Conservation (phyloP, 2,888 invertebrate species). For the Drosophila anomalata region DNA sequence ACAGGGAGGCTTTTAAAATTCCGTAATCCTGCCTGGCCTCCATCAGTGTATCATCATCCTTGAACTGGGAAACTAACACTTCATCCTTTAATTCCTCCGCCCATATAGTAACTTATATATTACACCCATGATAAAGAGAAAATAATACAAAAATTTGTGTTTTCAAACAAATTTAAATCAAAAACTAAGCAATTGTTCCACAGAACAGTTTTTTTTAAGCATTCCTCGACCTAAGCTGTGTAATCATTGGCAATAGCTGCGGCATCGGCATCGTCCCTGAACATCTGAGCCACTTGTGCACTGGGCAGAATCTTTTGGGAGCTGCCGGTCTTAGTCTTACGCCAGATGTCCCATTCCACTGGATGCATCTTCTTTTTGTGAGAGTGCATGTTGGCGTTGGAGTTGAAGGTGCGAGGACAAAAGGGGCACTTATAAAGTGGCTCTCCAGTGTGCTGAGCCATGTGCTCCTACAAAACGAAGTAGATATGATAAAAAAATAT, state of each 20-base stretch:
- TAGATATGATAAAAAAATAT: background rate
- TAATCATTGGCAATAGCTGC: conserved; percentile 69
- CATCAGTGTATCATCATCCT: too few species aligned
- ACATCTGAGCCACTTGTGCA: conserved; percentile 73
- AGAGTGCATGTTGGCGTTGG: conserved; percentile 83
- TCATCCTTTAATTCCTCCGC: too few species aligned
- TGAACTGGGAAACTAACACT: too few species aligned
- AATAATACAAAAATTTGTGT: conserved; percentile 16
- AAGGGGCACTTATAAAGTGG: conserved; percentile 82
- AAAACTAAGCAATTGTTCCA: conserved; percentile 24
- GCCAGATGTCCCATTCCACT: conserved; percentile 82
- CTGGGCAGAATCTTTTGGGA: conserved; percentile 74
- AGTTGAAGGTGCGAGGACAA: conserved; percentile 83
- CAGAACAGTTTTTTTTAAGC: conserved; percentile 19
- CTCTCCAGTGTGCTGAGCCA: conserved; percentile 83
- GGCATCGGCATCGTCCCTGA: conserved; percentile 61
- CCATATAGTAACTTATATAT: too few species aligned
- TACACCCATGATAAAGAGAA: background rate
- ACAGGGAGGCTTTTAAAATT: too few species aligned
- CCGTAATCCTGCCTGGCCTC: too few species aligned
- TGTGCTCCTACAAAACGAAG: conserved; percentile 77
- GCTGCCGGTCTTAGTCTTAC: conserved; percentile 79
- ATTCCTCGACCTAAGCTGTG: conserved; percentile 30
- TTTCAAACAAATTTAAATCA: conserved; percentile 22
- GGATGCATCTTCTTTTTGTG: conserved; percentile 83